These are phyloP conservation scores for Calyptomena viridis DNA, from an alignment of 2,113 vertebrate species.

Conservation along the genomic window DNA sequence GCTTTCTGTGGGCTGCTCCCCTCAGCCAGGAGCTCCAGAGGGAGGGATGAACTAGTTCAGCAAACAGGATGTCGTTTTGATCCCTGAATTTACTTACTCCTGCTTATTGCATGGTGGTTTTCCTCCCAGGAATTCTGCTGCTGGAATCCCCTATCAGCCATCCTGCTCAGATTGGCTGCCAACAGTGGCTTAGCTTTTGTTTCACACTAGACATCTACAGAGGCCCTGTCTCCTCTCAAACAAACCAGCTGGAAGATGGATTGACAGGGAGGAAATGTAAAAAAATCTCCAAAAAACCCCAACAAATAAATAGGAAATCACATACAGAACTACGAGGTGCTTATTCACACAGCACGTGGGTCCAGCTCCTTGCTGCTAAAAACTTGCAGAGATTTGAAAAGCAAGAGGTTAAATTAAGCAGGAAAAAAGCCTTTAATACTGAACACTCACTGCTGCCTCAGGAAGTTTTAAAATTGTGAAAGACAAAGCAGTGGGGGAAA, in stretches of 20 bases:
- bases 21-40: neutral
- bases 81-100: neutral
- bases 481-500: neutral
- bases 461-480: neutral
- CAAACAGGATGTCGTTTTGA: neutral
- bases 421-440: neutral
- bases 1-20: neutral
- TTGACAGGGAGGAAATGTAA: neutral
- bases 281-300: neutral
- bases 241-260: neutral
- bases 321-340: neutral
- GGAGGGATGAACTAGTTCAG: neutral
- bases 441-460: neutral
- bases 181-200: neutral
- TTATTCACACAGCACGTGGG: neutral
- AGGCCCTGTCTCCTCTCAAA: neutral
- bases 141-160: neutral
- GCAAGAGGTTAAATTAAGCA: neutral
- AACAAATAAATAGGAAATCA: neutral
- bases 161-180: neutral
- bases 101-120: neutral
- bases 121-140: neutral
- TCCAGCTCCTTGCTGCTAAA: neutral
- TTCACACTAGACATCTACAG: neutral
- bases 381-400: neutral